A percentile compares a stretch with the other conserved stretches of the same genome.
Evolutionary conservation across 2,797 vertebrate species (phyloP).

Genomic region (Rhinatrema bivittatum): DNA sequence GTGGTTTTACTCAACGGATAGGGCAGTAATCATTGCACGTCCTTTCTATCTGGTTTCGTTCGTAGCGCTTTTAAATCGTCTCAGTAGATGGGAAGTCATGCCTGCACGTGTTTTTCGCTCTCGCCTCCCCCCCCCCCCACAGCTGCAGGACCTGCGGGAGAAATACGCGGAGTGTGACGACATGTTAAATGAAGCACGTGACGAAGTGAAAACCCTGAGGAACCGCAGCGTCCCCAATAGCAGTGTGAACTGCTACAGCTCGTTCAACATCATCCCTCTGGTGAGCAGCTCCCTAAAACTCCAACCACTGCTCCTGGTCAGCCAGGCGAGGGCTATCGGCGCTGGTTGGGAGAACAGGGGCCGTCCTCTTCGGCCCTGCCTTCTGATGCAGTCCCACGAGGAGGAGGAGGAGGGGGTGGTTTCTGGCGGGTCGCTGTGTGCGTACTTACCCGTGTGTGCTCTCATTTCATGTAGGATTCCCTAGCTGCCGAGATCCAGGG

Average conservation of each 20-base stretch:
- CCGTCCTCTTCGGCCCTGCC: not conserved
- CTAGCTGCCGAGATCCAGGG: conserved; percentile 82
- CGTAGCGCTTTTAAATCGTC: too few relatives aligned
- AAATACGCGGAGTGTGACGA: conserved; percentile 70
- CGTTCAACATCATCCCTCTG: conserved; percentile 67
- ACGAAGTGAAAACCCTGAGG: conserved; percentile 74
- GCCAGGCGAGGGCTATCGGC: too few relatives aligned
- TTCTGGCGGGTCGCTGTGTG: not conserved
- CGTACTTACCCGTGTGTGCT: not conserved
- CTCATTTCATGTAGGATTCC: conserved; percentile 54
- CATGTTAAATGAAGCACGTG: conserved; percentile 70
- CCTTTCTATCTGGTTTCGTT: not conserved
- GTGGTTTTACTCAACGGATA: too few relatives aligned
- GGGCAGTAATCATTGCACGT: not conserved
- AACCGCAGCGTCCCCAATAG: conserved; percentile 71
- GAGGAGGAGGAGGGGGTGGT: accelerated
- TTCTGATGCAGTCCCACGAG: not conserved
- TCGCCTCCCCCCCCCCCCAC: conserved; percentile 18
- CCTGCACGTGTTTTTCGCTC: too few relatives aligned
- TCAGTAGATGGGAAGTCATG: too few relatives aligned
- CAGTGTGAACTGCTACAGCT: conserved; percentile 70
- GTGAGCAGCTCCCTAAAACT: conserved; percentile 19
- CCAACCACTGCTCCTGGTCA: too few relatives aligned
- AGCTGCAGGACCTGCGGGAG: conserved; percentile 76
- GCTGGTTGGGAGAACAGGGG: too few relatives aligned